Conservation (phyloP, 2,113 vertebrate genomes). For the Oryzias curvinotus region DNA sequence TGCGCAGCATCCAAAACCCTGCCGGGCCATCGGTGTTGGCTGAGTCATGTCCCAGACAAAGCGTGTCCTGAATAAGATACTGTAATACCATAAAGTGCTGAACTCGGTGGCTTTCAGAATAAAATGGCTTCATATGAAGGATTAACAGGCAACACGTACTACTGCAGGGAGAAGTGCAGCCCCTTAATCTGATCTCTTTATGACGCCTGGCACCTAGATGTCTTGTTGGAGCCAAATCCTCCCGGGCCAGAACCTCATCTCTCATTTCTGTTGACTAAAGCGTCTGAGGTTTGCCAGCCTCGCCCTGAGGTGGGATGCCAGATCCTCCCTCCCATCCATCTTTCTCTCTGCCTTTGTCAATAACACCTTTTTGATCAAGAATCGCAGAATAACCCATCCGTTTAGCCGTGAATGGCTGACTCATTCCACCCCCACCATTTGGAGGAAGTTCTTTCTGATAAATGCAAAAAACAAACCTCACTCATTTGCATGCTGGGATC, state of each 20-base stretch:
- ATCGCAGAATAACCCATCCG: too few relatives aligned
- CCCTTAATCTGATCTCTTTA: constrained; percentile 44
- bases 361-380: not conserved
- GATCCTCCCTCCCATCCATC: not conserved
- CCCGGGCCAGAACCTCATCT: constrained; percentile 31
- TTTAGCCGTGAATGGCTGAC: too few relatives aligned
- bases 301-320: constrained; percentile 1
- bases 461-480: not conserved
- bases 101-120: not conserved
- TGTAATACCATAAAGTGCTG: not conserved
- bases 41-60: not conserved
- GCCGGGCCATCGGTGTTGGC: not conserved
- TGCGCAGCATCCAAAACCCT: not conserved
- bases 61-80: not conserved
- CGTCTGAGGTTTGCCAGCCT: constrained; percentile 20
- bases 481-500: not conserved
- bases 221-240: constrained; percentile 15
- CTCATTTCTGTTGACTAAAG: constrained; percentile 28
- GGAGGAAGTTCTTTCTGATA: not conserved
- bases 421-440: too few relatives aligned
- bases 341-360: not conserved
- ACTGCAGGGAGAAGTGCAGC: not conserved
- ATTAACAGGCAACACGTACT: not conserved
- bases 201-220: constrained; percentile 1
- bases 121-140: not conserved